A percentile compares a stretch with the other conserved stretches of the same genome.
phyloP scores from a whole-genome alignment of 2,797 vertebrate species.

The Spea hammondii region DNA sequence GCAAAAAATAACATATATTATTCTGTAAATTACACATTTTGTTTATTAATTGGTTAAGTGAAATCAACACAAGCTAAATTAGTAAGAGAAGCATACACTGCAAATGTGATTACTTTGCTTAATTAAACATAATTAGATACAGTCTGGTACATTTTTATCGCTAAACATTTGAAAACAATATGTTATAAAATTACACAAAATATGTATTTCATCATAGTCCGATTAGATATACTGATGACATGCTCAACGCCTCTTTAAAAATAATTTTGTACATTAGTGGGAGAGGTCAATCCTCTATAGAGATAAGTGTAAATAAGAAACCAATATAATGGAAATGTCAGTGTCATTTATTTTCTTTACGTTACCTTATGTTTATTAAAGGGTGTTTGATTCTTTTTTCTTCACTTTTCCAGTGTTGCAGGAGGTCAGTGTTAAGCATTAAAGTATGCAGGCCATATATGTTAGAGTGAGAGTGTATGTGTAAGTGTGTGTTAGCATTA shows the following conservation, averaged over 20 bases:
- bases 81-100: neutral
- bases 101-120: constrained; percentile 30
- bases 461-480: too few species aligned
- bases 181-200: constrained; percentile 5
- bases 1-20: too few species aligned
- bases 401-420: too few species aligned
- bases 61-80: constrained; percentile 11
- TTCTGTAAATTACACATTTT: neutral
- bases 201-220: constrained; percentile 24
- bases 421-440: too few species aligned
- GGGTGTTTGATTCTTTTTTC: too few species aligned
- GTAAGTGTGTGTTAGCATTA: too few species aligned
- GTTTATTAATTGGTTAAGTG: constrained; percentile 14
- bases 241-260: neutral
- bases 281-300: neutral
- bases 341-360: too few species aligned
- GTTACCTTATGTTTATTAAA: too few species aligned
- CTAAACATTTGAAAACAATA: constrained; percentile 14
- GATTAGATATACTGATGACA: constrained; percentile 9
- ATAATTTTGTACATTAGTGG: neutral
- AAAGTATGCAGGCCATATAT: too few species aligned
- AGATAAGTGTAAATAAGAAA: neutral
- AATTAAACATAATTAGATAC: constrained; percentile 34
- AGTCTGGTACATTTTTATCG: constrained; percentile 17
- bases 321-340: too few species aligned